Evolutionary conservation across 2,888 invertebrate species (phyloP).

Genomic region (Chelonus formosanus): DNA sequence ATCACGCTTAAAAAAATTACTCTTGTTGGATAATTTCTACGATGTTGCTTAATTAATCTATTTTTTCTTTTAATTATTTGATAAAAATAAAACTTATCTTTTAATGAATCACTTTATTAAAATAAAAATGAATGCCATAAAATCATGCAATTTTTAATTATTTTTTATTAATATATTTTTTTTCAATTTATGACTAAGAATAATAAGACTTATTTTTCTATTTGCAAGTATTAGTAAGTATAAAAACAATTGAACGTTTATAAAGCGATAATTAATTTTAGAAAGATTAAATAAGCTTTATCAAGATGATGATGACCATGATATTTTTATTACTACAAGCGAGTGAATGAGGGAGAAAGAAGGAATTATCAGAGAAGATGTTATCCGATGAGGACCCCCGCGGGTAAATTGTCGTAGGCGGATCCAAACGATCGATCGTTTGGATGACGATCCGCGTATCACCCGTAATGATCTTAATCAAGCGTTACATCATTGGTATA

Average conservation of each 20-base stretch:
- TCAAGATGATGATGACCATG: conserved; percentile 5
- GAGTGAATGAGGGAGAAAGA: conserved; percentile 12
- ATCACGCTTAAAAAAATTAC: too few species aligned
- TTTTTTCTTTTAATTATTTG: too few species aligned
- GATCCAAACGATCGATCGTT: conserved; percentile 36
- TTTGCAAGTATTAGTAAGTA: background rate
- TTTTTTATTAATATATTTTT: too few species aligned
- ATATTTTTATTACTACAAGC: background rate
- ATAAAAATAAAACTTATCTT: too few species aligned
- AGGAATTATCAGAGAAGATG: conserved; percentile 1
- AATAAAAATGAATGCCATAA: too few species aligned
- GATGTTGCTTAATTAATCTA: too few species aligned
- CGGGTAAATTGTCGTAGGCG: conserved; percentile 37
- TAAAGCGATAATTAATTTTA: background rate
- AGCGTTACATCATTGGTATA: conserved; percentile 38
- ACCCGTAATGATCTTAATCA: conserved; percentile 40
- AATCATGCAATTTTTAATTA: too few species aligned
- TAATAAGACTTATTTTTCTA: too few species aligned
- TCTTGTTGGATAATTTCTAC: too few species aligned
- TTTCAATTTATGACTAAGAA: too few species aligned
- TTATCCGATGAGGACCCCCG: conserved; percentile 6
- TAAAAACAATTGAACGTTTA: background rate
- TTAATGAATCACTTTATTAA: too few species aligned
- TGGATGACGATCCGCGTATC: conserved; percentile 37
- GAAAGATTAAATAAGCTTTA: conserved; percentile 6